Evolutionary conservation across 2,888 invertebrate genomes (phyloP).

Genomic region (Cantharis flavilabris): DNA sequence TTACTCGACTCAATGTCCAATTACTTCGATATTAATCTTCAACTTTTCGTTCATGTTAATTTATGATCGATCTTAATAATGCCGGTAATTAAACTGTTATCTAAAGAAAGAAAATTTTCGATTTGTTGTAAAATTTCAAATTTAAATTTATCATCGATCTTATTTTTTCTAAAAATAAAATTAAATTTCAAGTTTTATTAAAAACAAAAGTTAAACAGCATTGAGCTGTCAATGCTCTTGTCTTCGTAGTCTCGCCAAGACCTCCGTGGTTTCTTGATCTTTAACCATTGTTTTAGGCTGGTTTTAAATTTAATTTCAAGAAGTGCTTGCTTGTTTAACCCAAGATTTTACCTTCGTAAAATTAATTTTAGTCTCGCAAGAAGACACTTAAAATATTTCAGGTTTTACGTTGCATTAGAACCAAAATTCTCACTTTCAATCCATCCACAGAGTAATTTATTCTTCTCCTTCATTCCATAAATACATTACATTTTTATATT

Average conservation of each 20-base stretch:
- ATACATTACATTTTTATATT: background rate
- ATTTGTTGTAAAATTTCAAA: background rate
- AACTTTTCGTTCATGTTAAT: background rate
- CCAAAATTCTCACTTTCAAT: background rate
- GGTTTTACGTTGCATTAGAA: background rate
- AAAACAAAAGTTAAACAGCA: background rate
- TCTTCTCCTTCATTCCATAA: background rate
- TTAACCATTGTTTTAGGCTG: constrained; percentile 10
- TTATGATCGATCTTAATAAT: background rate
- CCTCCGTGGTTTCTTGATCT: constrained; percentile 4
- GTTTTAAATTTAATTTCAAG: constrained; percentile 10
- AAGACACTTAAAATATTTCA: background rate
- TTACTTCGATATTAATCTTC: background rate
- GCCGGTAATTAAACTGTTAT: background rate
- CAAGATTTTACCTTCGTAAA: background rate
- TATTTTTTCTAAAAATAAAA: background rate
- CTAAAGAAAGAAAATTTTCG: background rate
- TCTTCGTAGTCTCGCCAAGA: constrained; percentile 9
- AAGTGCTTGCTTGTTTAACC: background rate
- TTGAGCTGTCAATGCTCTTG: constrained; percentile 16
- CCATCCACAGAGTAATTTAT: background rate
- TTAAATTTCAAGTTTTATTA: background rate
- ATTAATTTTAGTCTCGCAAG: background rate
- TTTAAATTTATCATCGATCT: background rate
- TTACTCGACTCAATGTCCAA: background rate